phyloP scores from a whole-genome alignment of 2,113 vertebrate species.

The Bothrops jararaca region DNA sequence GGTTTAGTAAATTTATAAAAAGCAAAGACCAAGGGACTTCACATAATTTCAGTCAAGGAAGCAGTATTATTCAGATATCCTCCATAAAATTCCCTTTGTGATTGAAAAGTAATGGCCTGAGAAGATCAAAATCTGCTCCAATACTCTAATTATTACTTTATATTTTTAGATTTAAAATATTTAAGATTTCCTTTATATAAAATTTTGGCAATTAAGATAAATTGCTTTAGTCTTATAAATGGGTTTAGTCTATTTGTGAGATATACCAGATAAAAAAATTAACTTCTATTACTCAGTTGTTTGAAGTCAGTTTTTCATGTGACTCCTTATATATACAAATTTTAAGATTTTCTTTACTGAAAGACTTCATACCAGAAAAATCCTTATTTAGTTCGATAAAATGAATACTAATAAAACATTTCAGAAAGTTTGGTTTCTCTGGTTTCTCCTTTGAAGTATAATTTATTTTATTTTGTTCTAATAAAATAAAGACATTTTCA shows the following conservation, averaged over 20 bases:
- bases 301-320: conserved; percentile 39
- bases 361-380: conserved; percentile 18
- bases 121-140: conserved; percentile 32
- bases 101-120: neutral
- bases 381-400: conserved; percentile 11
- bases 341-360: conserved; percentile 9
- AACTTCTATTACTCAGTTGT: neutral
- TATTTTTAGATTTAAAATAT: neutral
- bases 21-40: conserved; percentile 19
- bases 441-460: neutral
- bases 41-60: conserved; percentile 12
- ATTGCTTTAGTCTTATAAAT: neutral
- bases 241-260: conserved; percentile 40
- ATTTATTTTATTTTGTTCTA: conserved; percentile 8
- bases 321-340: conserved; percentile 42
- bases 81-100: conserved; percentile 20
- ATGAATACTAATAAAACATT: neutral
- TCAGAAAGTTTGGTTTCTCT: conserved; percentile 6
- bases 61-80: conserved; percentile 21
- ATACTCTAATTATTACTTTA: neutral
- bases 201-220: conserved; percentile 24
- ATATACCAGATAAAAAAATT: conserved; percentile 19
- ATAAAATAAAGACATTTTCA: neutral
- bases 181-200: neutral
- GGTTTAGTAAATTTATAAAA: conserved; percentile 43